These are phyloP conservation scores for Drosophila paulistorum DNA, from an alignment of 1,140 invertebrate species.

Conservation along the genomic window DNA sequence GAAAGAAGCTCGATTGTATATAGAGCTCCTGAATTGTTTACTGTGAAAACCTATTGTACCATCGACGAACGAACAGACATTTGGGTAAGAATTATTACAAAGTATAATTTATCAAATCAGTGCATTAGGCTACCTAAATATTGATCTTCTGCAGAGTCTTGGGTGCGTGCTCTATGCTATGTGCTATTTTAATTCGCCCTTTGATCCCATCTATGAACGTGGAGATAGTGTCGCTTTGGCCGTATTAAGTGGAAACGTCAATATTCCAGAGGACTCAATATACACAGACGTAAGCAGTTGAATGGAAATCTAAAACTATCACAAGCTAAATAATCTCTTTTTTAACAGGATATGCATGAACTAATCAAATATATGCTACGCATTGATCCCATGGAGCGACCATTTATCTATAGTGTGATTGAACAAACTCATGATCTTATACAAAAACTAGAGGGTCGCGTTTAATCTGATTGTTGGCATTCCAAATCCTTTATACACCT, in stretches of 20 bases:
- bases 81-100: constrained; percentile 87
- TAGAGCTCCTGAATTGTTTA: constrained; percentile 93
- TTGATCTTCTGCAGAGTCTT: constrained; percentile 86
- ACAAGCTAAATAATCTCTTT: background rate
- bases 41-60: constrained; percentile 90
- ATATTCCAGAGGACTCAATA: constrained; percentile 88
- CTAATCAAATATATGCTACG: constrained; percentile 89
- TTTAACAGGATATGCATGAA: constrained; percentile 87
- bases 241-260: constrained; percentile 90
- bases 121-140: background rate
- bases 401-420: constrained; percentile 88
- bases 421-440: constrained; percentile 86
- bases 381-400: constrained; percentile 90
- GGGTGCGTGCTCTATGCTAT: constrained; percentile 94
- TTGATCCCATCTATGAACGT: constrained; percentile 92
- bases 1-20: constrained; percentile 95
- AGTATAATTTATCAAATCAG: background rate
- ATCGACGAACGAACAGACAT: constrained; percentile 94
- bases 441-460: constrained; percentile 84
- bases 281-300: constrained; percentile 85
- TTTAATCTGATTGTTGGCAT: constrained; percentile 60
- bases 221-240: constrained; percentile 94
- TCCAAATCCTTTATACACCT: background rate
- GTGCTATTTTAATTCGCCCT: constrained; percentile 94
- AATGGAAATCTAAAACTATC: background rate